Conservation (phyloP, 2,113 vertebrate genomes). For the Motacilla tschutschensis region DNA sequence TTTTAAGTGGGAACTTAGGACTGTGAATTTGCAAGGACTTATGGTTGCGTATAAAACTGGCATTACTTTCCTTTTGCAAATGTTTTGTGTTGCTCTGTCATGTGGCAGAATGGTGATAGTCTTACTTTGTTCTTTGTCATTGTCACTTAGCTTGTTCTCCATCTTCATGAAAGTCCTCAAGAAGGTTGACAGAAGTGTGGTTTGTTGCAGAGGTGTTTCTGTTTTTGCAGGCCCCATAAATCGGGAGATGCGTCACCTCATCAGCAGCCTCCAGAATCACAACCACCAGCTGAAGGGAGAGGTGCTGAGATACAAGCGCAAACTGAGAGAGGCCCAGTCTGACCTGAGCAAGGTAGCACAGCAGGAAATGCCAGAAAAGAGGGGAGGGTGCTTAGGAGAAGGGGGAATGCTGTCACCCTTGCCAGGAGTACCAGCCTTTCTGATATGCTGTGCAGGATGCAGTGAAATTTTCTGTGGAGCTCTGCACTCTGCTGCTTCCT, state of each 20-base stretch:
- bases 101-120: neutral
- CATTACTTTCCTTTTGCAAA: neutral
- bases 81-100: neutral
- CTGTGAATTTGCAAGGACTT: neutral
- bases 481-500: neutral
- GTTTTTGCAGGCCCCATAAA: conserved; percentile 88
- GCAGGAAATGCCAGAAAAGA: neutral
- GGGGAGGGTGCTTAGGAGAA: neutral
- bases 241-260: conserved; percentile 95
- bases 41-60: neutral
- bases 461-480: neutral
- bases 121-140: neutral
- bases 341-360: conserved; percentile 87
- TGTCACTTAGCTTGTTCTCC: neutral
- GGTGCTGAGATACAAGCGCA: conserved; percentile 89
- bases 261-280: conserved; percentile 95
- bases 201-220: neutral
- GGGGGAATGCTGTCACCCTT: neutral
- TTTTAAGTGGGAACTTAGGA: neutral
- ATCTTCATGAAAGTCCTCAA: neutral
- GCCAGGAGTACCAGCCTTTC: neutral
- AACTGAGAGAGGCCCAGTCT: conserved; percentile 88
- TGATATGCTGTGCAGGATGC: neutral
- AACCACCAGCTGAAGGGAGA: conserved; percentile 98
- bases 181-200: neutral